These are phyloP conservation scores for Sciurus carolinensis DNA, from an alignment of 2,797 vertebrate genomes.

Conservation along the genomic window DNA sequence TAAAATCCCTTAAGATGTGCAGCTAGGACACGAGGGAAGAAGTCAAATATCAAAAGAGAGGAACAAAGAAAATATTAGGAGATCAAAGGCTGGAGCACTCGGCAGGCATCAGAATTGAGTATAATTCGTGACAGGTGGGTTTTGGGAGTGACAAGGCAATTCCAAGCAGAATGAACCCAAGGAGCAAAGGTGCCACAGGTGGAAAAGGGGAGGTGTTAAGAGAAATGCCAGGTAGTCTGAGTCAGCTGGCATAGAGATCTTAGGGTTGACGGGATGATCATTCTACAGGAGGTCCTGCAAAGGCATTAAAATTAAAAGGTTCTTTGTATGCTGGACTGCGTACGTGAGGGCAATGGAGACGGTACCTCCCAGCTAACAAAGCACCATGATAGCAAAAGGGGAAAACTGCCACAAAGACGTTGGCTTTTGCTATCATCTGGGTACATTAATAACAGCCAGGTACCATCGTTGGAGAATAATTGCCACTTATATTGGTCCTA, in stretches of 20 bases:
- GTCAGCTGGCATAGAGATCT: background rate
- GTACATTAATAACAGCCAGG: background rate
- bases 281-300: background rate
- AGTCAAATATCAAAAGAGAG: conserved; percentile 51
- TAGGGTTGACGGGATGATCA: background rate
- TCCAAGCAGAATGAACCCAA: conserved; percentile 35
- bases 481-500: conserved; percentile 13
- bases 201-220: background rate
- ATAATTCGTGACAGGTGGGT: conserved; percentile 41
- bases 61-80: conserved; percentile 53
- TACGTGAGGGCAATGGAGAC: background rate
- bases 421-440: background rate
- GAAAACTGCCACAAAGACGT: background rate
- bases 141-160: background rate
- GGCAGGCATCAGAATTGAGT: conserved; percentile 25
- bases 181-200: background rate
- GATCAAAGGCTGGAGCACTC: conserved; percentile 39
- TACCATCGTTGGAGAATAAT: conserved; percentile 32
- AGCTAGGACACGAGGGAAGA: background rate
- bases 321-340: background rate
- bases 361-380: background rate
- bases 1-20: conserved; percentile 4
- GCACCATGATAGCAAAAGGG: background rate
- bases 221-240: conserved; percentile 17
- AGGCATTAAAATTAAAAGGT: background rate